Conservation (phyloP, 1,140 invertebrate genomes). For the Brachionus calyciflorus region DNA sequence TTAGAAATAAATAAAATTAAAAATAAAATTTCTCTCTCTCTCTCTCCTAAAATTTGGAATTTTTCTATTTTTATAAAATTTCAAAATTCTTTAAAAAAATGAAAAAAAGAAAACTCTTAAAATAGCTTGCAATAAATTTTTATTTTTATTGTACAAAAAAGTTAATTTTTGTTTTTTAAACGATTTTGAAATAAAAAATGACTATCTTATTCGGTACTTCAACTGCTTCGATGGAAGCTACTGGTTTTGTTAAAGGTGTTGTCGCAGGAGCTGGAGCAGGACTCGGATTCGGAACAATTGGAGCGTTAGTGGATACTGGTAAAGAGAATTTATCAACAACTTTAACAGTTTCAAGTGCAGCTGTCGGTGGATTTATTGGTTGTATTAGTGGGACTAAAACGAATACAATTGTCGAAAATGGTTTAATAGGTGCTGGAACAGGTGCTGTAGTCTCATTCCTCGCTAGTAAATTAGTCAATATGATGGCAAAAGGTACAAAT, state of each 20-base stretch:
- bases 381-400: constrained; percentile 8
- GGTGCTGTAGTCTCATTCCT: neutral
- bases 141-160: too few species aligned
- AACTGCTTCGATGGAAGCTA: neutral
- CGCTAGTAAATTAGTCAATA: neutral
- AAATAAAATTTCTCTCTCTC: too few species aligned
- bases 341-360: neutral
- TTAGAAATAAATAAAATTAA: too few species aligned
- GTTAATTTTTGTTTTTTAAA: too few species aligned
- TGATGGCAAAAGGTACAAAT: neutral
- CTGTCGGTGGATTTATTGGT: neutral
- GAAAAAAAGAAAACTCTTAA: too few species aligned
- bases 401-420: neutral
- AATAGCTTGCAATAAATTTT: too few species aligned
- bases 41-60: too few species aligned
- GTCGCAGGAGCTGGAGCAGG: neutral
- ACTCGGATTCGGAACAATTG: neutral
- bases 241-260: neutral
- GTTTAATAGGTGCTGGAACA: neutral
- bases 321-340: constrained; percentile 17
- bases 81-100: too few species aligned
- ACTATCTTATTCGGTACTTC: constrained; percentile 27
- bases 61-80: too few species aligned
- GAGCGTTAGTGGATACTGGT: neutral
- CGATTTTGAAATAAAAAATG: too few species aligned